Evolutionary conservation across 2,888 invertebrate species (phyloP).

Genomic region (Pyralis farinalis): DNA sequence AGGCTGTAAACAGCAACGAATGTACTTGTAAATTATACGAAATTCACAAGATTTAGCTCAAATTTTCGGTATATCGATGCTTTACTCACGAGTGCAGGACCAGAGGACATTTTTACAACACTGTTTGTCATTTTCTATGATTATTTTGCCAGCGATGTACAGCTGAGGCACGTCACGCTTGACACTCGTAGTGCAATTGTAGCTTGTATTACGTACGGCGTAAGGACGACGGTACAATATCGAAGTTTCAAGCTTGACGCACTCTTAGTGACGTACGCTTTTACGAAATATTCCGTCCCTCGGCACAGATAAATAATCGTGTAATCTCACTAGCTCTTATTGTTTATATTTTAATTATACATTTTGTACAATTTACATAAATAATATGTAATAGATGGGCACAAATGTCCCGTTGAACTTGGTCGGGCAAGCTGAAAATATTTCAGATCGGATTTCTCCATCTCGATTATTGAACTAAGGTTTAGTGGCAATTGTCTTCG

Average conservation of each 20-base stretch:
- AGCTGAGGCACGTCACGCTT: too few relatives aligned
- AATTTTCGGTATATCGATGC: constrained; percentile 6
- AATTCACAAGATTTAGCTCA: constrained; percentile 8
- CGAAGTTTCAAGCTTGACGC: too few relatives aligned
- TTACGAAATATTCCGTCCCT: constrained; percentile 57
- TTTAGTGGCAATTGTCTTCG: too few relatives aligned
- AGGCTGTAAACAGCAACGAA: constrained; percentile 73
- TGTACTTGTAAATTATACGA: constrained; percentile 18
- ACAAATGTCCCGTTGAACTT: constrained; percentile 32
- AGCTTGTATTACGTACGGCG: too few relatives aligned
- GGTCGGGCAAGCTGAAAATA: too few relatives aligned
- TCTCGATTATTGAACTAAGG: too few relatives aligned
- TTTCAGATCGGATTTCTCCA: too few relatives aligned
- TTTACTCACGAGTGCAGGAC: constrained; percentile 1
- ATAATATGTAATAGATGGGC: constrained; percentile 33
- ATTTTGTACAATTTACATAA: constrained; percentile 38
- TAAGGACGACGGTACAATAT: too few relatives aligned
- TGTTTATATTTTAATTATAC: constrained; percentile 34
- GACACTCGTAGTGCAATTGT: too few relatives aligned
- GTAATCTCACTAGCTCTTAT: constrained; percentile 52
- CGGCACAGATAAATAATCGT: constrained; percentile 53
- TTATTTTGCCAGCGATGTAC: constrained; percentile 24
- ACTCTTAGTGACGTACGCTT: too few relatives aligned
- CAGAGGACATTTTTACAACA: constrained; percentile 5
- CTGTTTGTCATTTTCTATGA: constrained; percentile 1